Conservation (phyloP, 2,797 vertebrate species). For the Monodelphis domestica region DNA sequence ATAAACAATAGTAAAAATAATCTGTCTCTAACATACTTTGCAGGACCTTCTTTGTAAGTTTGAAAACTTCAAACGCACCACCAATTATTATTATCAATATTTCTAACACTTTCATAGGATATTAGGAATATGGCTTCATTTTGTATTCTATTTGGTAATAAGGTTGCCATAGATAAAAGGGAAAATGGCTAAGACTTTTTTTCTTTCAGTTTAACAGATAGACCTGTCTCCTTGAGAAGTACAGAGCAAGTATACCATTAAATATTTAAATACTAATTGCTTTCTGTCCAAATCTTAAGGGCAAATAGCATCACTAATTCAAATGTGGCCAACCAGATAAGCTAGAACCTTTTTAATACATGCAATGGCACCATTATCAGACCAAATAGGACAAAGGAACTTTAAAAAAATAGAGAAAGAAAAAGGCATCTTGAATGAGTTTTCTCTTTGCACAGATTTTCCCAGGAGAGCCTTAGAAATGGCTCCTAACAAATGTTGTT, state of each 20-base stretch:
- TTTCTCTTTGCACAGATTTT: slow-evolving; percentile 43
- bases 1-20: slow-evolving; percentile 1
- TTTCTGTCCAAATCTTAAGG: slow-evolving; percentile 32
- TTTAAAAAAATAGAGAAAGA: not conserved
- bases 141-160: not conserved
- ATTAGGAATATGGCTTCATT: slow-evolving; percentile 12
- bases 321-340: not conserved
- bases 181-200: not conserved
- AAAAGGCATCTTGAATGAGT: not conserved
- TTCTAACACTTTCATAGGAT: not conserved
- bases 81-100: not conserved
- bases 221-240: not conserved
- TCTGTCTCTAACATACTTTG: not conserved
- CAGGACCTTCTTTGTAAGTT: not conserved
- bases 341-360: not conserved
- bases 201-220: slow-evolving; percentile 23
- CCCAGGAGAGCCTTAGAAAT: slow-evolving; percentile 39
- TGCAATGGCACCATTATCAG: not conserved
- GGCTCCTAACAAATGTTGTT: slow-evolving; percentile 51
- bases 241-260: slow-evolving; percentile 17
- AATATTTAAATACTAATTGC: slow-evolving; percentile 29
- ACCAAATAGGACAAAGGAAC: not conserved
- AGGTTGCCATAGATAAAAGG: not conserved
- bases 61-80: not conserved
- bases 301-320: not conserved